Conservation (phyloP, 2,113 vertebrate species). For the Panthera uncia region DNA sequence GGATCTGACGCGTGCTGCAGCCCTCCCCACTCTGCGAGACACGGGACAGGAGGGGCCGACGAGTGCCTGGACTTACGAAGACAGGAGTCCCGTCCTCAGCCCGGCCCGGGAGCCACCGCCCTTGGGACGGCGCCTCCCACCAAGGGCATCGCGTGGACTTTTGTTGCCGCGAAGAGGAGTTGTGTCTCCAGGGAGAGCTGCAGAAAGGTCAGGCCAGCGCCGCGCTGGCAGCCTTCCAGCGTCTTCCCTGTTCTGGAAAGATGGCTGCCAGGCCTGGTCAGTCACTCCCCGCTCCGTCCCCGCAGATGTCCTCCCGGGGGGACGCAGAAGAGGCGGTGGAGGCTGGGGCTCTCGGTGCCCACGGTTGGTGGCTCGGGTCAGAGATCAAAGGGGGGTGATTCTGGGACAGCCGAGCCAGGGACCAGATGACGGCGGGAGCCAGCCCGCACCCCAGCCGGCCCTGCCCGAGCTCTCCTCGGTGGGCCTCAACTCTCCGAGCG, state of each 20-base stretch:
- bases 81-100: neutral
- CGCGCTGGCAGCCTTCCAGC: neutral
- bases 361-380: neutral
- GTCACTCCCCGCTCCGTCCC: neutral
- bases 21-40: neutral
- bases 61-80: neutral
- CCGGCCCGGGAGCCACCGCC: neutral
- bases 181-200: neutral
- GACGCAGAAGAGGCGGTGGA: neutral
- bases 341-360: rapidly evolving
- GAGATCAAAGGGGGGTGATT: neutral
- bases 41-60: rapidly evolving
- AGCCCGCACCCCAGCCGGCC: neutral
- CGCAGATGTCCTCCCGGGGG: neutral
- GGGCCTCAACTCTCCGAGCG: neutral
- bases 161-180: neutral
- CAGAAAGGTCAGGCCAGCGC: neutral
- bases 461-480: rapidly evolving
- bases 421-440: rapidly evolving
- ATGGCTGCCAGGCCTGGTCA: neutral
- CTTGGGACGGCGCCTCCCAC: neutral
- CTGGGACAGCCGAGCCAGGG: neutral
- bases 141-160: neutral
- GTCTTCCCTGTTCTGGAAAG: neutral
- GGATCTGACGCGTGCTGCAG: neutral